Evolutionary conservation across 2,888 invertebrate genomes (phyloP), one percentile per base, ranked within the genome.

Genomic region (Dioctria rufipes): DNA sequence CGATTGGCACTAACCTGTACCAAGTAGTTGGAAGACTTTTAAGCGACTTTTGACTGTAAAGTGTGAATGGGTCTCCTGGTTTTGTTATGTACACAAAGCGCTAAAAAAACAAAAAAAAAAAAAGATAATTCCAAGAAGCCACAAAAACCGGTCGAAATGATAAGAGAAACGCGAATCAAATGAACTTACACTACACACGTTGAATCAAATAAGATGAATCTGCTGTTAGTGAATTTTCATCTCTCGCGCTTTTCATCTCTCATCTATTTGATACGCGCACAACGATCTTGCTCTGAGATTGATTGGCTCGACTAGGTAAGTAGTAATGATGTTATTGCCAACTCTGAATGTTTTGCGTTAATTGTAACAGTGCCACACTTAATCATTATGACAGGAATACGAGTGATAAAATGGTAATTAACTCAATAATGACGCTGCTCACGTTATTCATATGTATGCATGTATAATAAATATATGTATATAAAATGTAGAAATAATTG

Each of bases 21-120:
- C 63, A 77, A 61, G 63, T 11, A 61, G 63, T 25, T 63, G 37
- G 37, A 42, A 77, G 63, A 43, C 77, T 77, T 77, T 77, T 77
- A 77, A 77, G 77, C 49, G 63, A 49, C 37, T 77, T 77, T 46
- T n/a, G 40, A 40, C 37, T 60, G 42, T 58, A 42, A 60, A 60
- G 40, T 73, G 54, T 25, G 73, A 73, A 73, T 58, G 42, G 37
- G 51, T 51, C 42, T 58, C 58, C 42, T 11, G 58, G 69, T 39
- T 69, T 73, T 9, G 42, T 77, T 77, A 40, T 77, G 73, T 75
- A 75, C 73, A 60, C 73, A 75, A 49, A 77, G 43, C 49, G 63
- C 63, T 46, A 25, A 43, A 42, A 61, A 63, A 58, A 63, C 46
- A 25, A 73, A 5, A 25, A 43, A 42, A 61, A 63, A 58, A 63